A percentile compares a stretch with the other conserved stretches of the same genome.
These are phyloP conservation scores for Aphodius granarius DNA, from an alignment of 2,888 invertebrate species.

Conservation along the genomic window DNA sequence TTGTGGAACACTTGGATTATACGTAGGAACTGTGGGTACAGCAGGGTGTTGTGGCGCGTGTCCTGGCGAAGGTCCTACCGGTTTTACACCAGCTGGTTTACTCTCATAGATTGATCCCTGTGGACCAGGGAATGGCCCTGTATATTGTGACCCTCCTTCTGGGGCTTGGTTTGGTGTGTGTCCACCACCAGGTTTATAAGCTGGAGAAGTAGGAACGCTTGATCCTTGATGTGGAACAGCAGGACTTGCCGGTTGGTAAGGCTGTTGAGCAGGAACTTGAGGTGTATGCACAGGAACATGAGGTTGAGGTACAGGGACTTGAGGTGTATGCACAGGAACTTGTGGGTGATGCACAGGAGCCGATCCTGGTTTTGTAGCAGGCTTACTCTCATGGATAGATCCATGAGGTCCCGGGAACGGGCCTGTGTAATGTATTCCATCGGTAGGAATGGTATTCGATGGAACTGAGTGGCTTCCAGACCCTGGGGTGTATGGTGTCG, in stretches of 20 bases:
- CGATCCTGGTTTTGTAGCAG: conserved; percentile 11
- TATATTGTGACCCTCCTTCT: conserved; percentile 24
- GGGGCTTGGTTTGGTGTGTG: background rate
- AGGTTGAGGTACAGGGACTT: background rate
- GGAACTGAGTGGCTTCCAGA: background rate
- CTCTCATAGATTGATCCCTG: conserved; percentile 28
- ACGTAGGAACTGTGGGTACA: background rate
- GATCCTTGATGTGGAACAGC: background rate
- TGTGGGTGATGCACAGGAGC: background rate
- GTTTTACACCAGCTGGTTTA: conserved; percentile 20
- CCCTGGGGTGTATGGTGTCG: background rate
- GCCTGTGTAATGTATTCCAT: conserved; percentile 23
- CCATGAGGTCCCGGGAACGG: conserved; percentile 31
- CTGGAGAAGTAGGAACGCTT: background rate
- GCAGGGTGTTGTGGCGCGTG: background rate
- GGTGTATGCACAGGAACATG: background rate
- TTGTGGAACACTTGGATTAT: background rate
- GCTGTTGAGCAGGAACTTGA: background rate
- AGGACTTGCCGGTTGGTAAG: background rate
- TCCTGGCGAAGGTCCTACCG: background rate
- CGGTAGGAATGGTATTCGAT: background rate
- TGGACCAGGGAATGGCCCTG: conserved; percentile 30
- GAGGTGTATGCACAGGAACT: background rate
- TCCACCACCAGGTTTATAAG: background rate
- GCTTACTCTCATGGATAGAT: conserved; percentile 30